Conservation (phyloP, 37 sponge, comb jelly and placozoan species). For the Ianthella basta region DNA sequence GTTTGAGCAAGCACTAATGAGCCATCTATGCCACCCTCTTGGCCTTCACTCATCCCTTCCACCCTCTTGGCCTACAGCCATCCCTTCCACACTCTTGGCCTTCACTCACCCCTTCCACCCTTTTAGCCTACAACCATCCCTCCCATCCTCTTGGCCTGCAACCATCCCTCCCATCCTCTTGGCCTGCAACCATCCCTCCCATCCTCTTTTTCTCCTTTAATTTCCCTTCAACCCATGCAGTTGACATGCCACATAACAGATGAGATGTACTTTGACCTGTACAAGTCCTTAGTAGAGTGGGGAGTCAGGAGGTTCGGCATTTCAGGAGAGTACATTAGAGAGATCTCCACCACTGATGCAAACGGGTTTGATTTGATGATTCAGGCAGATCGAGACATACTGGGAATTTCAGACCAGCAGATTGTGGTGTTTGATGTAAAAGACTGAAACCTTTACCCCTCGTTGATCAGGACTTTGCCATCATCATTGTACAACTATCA, state of each 20-base stretch:
- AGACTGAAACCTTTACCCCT: not conserved
- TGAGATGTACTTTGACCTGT: not conserved
- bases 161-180: too few relatives aligned
- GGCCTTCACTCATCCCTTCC: too few relatives aligned
- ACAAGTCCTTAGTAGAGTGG: constrained; percentile 13
- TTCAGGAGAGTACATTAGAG: constrained; percentile 25
- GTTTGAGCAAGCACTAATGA: too few relatives aligned
- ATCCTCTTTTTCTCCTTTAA: too few relatives aligned
- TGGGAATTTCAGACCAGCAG: constrained; percentile 3
- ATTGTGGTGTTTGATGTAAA: not conserved
- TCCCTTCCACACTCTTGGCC: too few relatives aligned
- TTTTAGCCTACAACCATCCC: too few relatives aligned
- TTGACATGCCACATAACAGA: not conserved
- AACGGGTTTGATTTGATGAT: constrained; percentile 16
- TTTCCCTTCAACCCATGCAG: not conserved
- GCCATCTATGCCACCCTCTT: too few relatives aligned
- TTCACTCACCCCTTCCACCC: too few relatives aligned
- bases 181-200: too few relatives aligned
- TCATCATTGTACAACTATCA: too few relatives aligned
- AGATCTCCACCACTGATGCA: not conserved
- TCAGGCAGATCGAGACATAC: not conserved
- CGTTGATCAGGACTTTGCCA: not conserved
- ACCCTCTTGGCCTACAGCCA: too few relatives aligned
- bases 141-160: too few relatives aligned
- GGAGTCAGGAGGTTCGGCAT: constrained; percentile 11